A percentile compares a stretch with the other conserved stretches of the same genome.
These are phyloP conservation scores for Trididemnum miniatum DNA, from an alignment of 23 tunicate species.

Conservation along the genomic window DNA sequence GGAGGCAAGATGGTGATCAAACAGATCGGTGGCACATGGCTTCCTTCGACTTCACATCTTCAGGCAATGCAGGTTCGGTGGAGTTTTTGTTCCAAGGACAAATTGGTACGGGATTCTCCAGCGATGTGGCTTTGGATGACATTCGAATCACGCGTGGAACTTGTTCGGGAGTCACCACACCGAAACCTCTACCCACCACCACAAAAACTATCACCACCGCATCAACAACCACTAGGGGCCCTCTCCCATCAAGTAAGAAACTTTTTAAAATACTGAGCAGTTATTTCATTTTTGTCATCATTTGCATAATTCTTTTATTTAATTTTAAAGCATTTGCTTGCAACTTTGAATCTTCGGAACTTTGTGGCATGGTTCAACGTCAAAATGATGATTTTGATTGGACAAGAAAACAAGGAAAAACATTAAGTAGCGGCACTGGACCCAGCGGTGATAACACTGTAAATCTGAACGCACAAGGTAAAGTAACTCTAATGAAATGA, in stretches of 20 bases:
- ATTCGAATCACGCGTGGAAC: slow-evolving; percentile 46
- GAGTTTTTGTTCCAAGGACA: slow-evolving; percentile 54
- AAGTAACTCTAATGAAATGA: too few relatives aligned
- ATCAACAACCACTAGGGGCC: slow-evolving; percentile 32
- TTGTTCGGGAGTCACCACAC: slow-evolving; percentile 28
- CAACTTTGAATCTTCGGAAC: slow-evolving; percentile 45
- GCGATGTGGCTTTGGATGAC: slow-evolving; percentile 89
- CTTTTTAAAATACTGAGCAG: not conserved
- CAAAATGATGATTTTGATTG: slow-evolving; percentile 68
- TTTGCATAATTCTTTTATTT: too few relatives aligned
- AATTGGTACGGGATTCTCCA: slow-evolving; percentile 73
- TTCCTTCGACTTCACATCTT: slow-evolving; percentile 8
- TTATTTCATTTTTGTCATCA: too few relatives aligned
- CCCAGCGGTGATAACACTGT: slow-evolving; percentile 73
- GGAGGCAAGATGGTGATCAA: slow-evolving; percentile 56
- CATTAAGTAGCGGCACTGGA: slow-evolving; percentile 77
- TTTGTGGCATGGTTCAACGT: slow-evolving; percentile 65
- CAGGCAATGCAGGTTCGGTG: slow-evolving; percentile 29
- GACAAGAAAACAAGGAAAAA: slow-evolving; percentile 41
- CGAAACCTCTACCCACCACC: slow-evolving; percentile 9
- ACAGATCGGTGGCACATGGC: slow-evolving; percentile 59
- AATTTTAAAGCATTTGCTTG: slow-evolving; percentile 63
- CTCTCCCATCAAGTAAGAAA: slow-evolving; percentile 34
- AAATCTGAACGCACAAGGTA: slow-evolving; percentile 26
- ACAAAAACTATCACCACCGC: slow-evolving; percentile 42